Evolutionary conservation across 1,140 invertebrate genomes (phyloP).

Genomic region (Andricus grossulariae): DNA sequence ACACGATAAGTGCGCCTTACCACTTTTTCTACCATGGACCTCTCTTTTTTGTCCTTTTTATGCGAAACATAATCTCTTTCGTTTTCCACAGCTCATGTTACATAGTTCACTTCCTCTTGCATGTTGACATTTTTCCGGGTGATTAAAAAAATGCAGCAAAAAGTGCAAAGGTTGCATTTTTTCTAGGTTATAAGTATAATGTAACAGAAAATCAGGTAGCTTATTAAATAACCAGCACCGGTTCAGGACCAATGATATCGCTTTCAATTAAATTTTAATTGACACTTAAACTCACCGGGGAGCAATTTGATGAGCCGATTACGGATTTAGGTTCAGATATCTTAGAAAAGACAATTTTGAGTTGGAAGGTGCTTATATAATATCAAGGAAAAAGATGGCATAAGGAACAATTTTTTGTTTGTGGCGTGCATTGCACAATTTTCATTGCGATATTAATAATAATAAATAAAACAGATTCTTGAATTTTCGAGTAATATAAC

Average conservation of each 20-base stretch:
- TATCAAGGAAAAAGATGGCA: neutral
- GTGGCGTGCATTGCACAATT: too few species aligned
- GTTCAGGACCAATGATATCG: neutral
- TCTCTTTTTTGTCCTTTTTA: neutral
- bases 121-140: neutral
- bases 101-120: constrained; percentile 3
- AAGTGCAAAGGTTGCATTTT: neutral
- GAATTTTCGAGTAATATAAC: too few species aligned
- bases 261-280: constrained; percentile 23
- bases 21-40: neutral
- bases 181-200: neutral
- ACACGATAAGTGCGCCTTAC: constrained; percentile 15
- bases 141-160: neutral
- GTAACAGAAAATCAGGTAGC: constrained; percentile 7
- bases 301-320: neutral
- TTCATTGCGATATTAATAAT: too few species aligned
- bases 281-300: neutral
- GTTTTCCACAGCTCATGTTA: constrained; percentile 17
- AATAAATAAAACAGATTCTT: too few species aligned
- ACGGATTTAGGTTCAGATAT: neutral
- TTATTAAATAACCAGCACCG: constrained; percentile 2
- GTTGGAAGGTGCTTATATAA: neutral
- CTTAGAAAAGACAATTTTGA: neutral
- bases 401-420: too few species aligned
- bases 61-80: constrained; percentile 23